Conservation (phyloP, 1,140 invertebrate genomes). For the Megalopta genalis region DNA sequence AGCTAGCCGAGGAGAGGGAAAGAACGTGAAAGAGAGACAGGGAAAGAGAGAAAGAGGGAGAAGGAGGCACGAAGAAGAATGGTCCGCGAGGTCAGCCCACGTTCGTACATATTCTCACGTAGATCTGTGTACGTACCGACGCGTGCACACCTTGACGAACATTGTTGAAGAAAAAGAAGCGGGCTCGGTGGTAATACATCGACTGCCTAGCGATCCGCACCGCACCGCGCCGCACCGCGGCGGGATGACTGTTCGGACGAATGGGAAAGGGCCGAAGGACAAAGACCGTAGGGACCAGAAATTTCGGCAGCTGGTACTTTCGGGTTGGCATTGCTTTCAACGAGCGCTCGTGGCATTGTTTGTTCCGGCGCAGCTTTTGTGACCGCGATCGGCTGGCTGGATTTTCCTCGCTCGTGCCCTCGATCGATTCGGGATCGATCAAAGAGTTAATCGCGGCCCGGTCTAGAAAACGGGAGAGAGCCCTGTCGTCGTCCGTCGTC, state of each 20-base stretch:
- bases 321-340: constrained; percentile 26
- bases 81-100: constrained; percentile 48
- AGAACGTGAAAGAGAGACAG: constrained; percentile 6
- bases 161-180: constrained; percentile 61
- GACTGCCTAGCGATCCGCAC: constrained; percentile 42
- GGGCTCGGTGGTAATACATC: constrained; percentile 54
- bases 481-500: too few relatives aligned
- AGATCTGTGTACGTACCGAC: constrained; percentile 44
- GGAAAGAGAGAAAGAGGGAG: constrained; percentile 27
- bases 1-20: not conserved
- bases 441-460: too few relatives aligned
- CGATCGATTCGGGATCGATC: not conserved
- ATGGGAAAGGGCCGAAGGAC: constrained; percentile 25
- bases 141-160: constrained; percentile 47
- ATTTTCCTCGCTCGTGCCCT: too few relatives aligned
- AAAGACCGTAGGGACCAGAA: constrained; percentile 46
- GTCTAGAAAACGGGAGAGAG: too few relatives aligned
- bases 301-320: constrained; percentile 59
- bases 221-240: constrained; percentile 30
- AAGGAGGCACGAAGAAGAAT: constrained; percentile 46
- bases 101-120: constrained; percentile 52
- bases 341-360: constrained; percentile 17
- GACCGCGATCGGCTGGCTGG: constrained; percentile 9
- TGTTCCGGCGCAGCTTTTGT: constrained; percentile 22
- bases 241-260: constrained; percentile 14